Percentiles rank a stretch among this genome's conserved stretches.
These are phyloP conservation scores for Nemotelus pantherinus DNA, from an alignment of 2,888 invertebrate species.

Conservation along the genomic window DNA sequence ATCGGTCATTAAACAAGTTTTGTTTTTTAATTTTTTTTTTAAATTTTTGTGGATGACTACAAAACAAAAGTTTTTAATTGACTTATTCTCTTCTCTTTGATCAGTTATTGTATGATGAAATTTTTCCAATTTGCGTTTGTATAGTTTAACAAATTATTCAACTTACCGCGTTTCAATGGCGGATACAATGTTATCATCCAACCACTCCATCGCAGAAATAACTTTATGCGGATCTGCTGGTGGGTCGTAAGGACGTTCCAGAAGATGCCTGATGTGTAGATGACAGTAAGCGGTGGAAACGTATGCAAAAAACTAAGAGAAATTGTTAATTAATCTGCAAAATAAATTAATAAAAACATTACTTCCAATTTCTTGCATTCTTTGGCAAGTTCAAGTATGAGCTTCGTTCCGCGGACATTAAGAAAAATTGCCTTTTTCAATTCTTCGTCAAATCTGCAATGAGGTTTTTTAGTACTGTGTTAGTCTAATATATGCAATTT, in stretches of 20 bases:
- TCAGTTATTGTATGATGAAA: no score
- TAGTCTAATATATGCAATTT: constrained; percentile 30
- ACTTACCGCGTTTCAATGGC: constrained; percentile 71
- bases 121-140: no score
- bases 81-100: no score
- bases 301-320: constrained; percentile 69
- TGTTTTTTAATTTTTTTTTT: constrained; percentile 11
- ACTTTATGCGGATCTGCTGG: constrained; percentile 80
- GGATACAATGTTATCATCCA: constrained; percentile 76
- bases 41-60: background rate
- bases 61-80: no score
- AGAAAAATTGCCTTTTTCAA: constrained; percentile 88
- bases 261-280: constrained; percentile 80
- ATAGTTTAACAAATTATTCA: background rate
- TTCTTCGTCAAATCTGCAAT: constrained; percentile 83
- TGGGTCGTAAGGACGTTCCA: constrained; percentile 88
- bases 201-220: constrained; percentile 81
- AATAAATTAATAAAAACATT: constrained; percentile 52
- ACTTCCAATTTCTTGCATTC: constrained; percentile 80
- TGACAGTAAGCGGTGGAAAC: constrained; percentile 94
- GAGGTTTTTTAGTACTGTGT: background rate
- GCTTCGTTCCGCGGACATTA: constrained; percentile 91
- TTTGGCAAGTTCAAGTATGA: constrained; percentile 84
- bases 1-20: constrained; percentile 3
- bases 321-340: background rate